phyloP scores from a whole-genome alignment of 2,888 invertebrate genomes.

The Papilio protenor region DNA sequence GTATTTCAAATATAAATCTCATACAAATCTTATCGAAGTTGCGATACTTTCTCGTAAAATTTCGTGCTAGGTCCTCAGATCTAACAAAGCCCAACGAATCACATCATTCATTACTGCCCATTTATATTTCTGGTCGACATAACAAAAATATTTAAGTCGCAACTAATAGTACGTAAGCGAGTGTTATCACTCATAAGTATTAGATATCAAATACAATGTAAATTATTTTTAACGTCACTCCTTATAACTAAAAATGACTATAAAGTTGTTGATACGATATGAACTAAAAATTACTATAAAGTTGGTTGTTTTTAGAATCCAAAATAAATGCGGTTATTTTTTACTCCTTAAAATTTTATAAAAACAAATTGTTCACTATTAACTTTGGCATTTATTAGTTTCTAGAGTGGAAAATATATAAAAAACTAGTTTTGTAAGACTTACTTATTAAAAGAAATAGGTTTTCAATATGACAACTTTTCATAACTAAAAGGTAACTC shows the following conservation, averaged over 20 bases:
- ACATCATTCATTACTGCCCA: neutral
- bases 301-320: neutral
- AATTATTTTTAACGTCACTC: neutral
- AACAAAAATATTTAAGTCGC: neutral
- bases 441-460: too few species aligned
- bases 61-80: too few species aligned
- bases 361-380: neutral
- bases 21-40: too few species aligned
- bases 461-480: neutral
- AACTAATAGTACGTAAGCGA: neutral
- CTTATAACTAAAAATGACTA: neutral
- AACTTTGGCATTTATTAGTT: neutral
- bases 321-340: neutral
- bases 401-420: too few species aligned
- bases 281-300: neutral
- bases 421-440: too few species aligned
- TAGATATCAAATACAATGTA: constrained; percentile 1
- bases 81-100: neutral
- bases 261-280: too few species aligned
- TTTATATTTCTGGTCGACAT: constrained; percentile 13
- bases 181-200: neutral
- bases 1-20: too few species aligned
- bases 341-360: neutral
- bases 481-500: neutral
- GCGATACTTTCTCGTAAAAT: too few species aligned